phyloP scores from a whole-genome alignment of 2,113 vertebrate species.

The Puntigrus tetrazona region DNA sequence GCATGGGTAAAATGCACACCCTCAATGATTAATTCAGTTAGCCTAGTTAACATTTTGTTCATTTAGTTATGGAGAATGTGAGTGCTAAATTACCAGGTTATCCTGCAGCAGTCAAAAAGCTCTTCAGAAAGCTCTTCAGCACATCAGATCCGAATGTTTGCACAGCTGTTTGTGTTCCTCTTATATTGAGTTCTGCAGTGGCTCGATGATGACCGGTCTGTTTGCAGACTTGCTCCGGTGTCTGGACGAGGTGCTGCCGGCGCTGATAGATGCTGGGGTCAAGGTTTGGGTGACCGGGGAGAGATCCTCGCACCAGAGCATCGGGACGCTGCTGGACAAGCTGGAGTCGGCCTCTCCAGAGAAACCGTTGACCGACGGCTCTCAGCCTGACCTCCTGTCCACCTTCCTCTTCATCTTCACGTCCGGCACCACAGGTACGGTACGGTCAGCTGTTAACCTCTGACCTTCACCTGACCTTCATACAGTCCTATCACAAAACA shows the following conservation, averaged over 20 bases:
- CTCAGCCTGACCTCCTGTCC: slow-evolving; percentile 72
- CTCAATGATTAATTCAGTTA: background rate
- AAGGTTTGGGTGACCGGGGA: slow-evolving; percentile 80
- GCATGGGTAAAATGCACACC: background rate
- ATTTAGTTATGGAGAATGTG: background rate
- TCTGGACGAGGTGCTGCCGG: slow-evolving; percentile 77
- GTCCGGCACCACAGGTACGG: slow-evolving; percentile 91
- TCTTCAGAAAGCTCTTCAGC: too few species aligned
- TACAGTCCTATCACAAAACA: too few species aligned
- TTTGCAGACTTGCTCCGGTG: slow-evolving; percentile 77
- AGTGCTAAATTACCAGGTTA: background rate
- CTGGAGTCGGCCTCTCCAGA: slow-evolving; percentile 73
- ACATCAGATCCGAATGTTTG: background rate
- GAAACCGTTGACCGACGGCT: slow-evolving; percentile 55
- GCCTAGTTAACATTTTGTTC: too few species aligned
- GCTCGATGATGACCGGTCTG: background rate
- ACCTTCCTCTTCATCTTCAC: slow-evolving; percentile 89
- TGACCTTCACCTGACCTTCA: too few species aligned
- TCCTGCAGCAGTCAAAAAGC: background rate
- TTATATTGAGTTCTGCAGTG: background rate
- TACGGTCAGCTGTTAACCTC: background rate
- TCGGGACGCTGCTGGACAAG: slow-evolving; percentile 79
- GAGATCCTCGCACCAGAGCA: slow-evolving; percentile 59
- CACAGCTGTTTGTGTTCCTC: background rate
- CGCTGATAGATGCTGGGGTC: slow-evolving; percentile 70